Evolutionary conservation across 2,113 vertebrate genomes (phyloP).

Genomic region (Elaphurus davidianus): DNA sequence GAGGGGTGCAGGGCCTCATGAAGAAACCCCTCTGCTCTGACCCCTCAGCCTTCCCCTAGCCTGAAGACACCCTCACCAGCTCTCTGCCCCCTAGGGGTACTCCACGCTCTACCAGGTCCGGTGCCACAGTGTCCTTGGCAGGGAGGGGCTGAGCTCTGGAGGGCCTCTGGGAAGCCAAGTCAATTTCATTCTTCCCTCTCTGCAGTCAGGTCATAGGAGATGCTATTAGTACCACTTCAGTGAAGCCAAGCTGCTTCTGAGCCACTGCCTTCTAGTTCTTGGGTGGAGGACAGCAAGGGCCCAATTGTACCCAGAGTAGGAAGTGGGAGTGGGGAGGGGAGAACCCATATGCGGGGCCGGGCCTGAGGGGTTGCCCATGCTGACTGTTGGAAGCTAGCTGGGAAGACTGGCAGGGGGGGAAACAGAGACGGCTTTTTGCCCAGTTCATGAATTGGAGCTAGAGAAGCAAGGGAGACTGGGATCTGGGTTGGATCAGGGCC

Average conservation of each 20-base stretch:
- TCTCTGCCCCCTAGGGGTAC: background rate
- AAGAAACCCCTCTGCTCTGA: background rate
- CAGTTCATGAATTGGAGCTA: slow-evolving; percentile 4
- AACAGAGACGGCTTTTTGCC: background rate
- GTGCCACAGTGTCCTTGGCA: background rate
- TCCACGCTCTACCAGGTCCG: background rate
- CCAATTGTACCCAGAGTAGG: background rate
- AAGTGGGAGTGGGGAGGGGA: accelerated
- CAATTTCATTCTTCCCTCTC: background rate
- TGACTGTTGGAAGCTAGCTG: background rate
- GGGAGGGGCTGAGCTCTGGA: background rate
- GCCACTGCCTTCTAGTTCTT: accelerated
- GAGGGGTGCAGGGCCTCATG: background rate
- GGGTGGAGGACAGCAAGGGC: background rate
- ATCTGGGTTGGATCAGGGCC: background rate
- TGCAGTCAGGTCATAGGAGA: background rate
- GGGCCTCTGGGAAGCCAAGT: background rate
- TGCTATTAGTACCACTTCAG: slow-evolving; percentile 48
- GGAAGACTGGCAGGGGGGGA: background rate
- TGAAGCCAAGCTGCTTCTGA: background rate
- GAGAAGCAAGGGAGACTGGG: background rate
- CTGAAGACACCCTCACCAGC: background rate
- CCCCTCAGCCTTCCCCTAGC: background rate
- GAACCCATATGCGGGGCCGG: background rate
- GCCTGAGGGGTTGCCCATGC: background rate